Evolutionary conservation across 2,797 vertebrate genomes (phyloP).

Genomic region (Hoplostethus mediterraneus): DNA sequence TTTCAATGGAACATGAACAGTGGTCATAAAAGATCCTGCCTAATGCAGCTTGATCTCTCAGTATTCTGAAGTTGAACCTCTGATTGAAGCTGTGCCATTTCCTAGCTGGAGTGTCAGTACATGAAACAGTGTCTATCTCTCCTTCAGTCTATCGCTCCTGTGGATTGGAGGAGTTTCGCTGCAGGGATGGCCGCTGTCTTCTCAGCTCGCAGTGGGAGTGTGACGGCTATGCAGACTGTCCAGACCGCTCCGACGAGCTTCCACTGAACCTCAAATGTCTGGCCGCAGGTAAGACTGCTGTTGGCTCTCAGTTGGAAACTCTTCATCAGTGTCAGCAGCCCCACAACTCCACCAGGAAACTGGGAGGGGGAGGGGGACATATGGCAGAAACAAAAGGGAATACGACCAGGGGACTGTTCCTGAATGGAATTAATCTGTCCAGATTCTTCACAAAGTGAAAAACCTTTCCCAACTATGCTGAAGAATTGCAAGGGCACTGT

Average conservation of each 20-base stretch:
- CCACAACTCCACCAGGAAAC: slow-evolving; percentile 38
- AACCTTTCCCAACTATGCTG: slow-evolving; percentile 12
- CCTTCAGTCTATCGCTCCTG: slow-evolving; percentile 92
- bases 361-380: slow-evolving; percentile 26
- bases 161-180: slow-evolving; percentile 91
- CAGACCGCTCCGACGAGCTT: slow-evolving; percentile 95
- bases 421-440: slow-evolving; percentile 52
- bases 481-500: slow-evolving; percentile 19
- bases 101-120: slow-evolving; percentile 18
- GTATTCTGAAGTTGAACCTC: slow-evolving; percentile 10
- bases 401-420: slow-evolving; percentile 17
- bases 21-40: background rate
- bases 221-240: slow-evolving; percentile 95
- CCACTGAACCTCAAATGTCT: slow-evolving; percentile 94
- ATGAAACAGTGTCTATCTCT: slow-evolving; percentile 45
- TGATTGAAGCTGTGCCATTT: slow-evolving; percentile 8
- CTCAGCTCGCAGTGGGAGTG: slow-evolving; percentile 96
- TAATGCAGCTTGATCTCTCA: slow-evolving; percentile 21
- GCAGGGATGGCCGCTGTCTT: slow-evolving; percentile 94
- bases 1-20: slow-evolving; percentile 8
- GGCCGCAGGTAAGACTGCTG: slow-evolving; percentile 88
- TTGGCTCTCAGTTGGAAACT: slow-evolving; percentile 73
- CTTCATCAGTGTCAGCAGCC: slow-evolving; percentile 69
- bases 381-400: slow-evolving; percentile 45
- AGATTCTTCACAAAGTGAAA: slow-evolving; percentile 32